Evolutionary conservation across 2,797 vertebrate species (phyloP).

Genomic region (Takifugu rubripes): DNA sequence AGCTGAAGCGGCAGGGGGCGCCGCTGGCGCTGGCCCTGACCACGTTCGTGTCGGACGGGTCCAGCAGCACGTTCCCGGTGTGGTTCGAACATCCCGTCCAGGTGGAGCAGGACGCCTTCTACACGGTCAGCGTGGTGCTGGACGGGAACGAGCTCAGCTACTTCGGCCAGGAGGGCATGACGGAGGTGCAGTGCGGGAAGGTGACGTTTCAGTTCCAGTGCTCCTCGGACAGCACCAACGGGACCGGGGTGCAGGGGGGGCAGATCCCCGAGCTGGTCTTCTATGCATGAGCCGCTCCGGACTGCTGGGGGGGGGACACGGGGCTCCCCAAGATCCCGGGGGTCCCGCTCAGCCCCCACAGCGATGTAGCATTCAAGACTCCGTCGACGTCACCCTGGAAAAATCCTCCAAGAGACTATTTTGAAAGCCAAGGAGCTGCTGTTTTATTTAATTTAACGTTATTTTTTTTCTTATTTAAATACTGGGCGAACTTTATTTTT

Average conservation of each 20-base stretch:
- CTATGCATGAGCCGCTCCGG: constrained; percentile 80
- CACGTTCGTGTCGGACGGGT: constrained; percentile 90
- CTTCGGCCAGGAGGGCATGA: constrained; percentile 98
- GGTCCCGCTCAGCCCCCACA: constrained; percentile 24
- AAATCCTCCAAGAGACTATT: constrained; percentile 65
- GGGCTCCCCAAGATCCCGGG: no score
- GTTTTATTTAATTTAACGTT: constrained; percentile 89
- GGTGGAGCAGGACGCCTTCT: constrained; percentile 94
- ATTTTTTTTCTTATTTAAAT: constrained; percentile 82
- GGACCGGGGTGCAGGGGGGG: constrained; percentile 96
- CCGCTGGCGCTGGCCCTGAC: constrained; percentile 88
- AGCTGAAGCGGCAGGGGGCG: constrained; percentile 91
- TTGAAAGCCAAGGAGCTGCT: constrained; percentile 75
- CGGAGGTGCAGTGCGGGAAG: constrained; percentile 94
- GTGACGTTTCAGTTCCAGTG: constrained; percentile 99
- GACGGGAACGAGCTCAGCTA: constrained; percentile 97
- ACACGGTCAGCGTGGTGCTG: constrained; percentile 91
- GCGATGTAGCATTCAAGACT: constrained; percentile 75
- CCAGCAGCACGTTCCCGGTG: constrained; percentile 89
- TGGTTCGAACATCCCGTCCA: constrained; percentile 97
- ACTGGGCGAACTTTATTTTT: constrained; percentile 57
- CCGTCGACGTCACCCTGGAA: constrained; percentile 64
- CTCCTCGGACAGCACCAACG: constrained; percentile 98
- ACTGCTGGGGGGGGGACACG: constrained; percentile 38
- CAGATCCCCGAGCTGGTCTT: constrained; percentile 99